Base-by-base conservation (phyloP, 2,797 vertebrate genomes). In the Ctenopoma multispine region DNA sequence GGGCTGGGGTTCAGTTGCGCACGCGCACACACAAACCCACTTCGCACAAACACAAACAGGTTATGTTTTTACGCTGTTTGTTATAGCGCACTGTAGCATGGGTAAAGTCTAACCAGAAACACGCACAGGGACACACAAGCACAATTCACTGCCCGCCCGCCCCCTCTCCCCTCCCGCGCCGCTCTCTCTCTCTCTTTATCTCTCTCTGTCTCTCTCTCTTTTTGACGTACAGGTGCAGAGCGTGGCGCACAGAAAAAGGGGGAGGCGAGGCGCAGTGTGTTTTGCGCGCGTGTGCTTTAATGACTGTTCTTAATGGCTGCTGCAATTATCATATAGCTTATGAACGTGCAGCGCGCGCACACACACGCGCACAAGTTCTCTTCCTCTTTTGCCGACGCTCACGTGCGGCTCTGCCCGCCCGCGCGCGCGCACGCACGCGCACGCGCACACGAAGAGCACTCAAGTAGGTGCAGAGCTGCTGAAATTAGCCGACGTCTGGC, bases 161-260 rank as follows among this genome's bases (percentile, higher is more conserved):
- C 14, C 15, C 40, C 36, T 31, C 5, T 31, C 5, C 29, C 29
- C 12, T 13, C 11, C 36, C 13, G 10, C 36, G 11, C 3, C 18
- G 0, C 20, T 24, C 65, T 18, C 51, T 4, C 20, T 17, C 46
- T 60, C 36, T n/a, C 47, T 43, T 18, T 11, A 13, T 36, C n/a
- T 38, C 29, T 47, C 24, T 50, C 36, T 18, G 27, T 36, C 17
- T 29, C 4, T 9, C 11, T 5, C 27, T 23, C 6, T 38, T 13
- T 38, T 23, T 15, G 2, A 29, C 44, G 29, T 51, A 29, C 59
- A 81, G 75, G 85, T 53, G 77, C 58, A 54, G 58, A 4, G 23
- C 23, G 46, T 24, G 38, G 51, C 55, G 55, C 75, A 54, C 68
- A 43, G 12, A 57, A 6, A 17, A 56, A 5, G 4, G 20, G n/a